Conservation (phyloP, 1,140 invertebrate species). For the Drosophila kikkawai region DNA sequence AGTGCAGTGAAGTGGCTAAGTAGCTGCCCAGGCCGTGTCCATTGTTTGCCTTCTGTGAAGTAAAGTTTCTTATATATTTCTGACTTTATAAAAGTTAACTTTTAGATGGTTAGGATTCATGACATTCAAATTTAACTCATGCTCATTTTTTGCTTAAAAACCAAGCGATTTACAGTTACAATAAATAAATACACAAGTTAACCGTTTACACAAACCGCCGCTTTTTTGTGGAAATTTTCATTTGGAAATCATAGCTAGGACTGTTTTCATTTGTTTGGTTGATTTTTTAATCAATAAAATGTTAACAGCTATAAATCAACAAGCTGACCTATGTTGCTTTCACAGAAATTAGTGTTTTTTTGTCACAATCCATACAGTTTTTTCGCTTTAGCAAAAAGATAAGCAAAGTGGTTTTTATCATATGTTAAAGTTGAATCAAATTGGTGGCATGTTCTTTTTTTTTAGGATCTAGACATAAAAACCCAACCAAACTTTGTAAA, state of each 20-base stretch:
- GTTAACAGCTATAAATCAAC: conserved; percentile 45
- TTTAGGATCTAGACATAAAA: background rate
- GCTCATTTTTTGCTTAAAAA: background rate
- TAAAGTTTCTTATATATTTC: conserved; percentile 28
- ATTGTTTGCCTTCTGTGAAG: conserved; percentile 61
- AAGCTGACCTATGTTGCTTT: conserved; percentile 17
- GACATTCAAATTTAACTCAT: background rate
- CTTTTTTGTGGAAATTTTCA: conserved; percentile 6
- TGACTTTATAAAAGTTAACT: conserved; percentile 19
- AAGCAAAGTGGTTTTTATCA: conserved; percentile 14
- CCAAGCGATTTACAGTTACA: background rate
- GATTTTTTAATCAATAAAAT: conserved; percentile 44
- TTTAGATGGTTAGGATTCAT: background rate
- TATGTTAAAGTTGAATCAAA: conserved; percentile 8
- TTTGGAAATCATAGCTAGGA: conserved; percentile 27
- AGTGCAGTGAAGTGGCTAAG: conserved; percentile 62
- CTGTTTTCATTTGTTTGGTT: conserved; percentile 24
- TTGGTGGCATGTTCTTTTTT: background rate
- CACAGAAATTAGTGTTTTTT: conserved; percentile 23
- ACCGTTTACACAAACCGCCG: background rate
- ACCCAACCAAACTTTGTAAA: background rate
- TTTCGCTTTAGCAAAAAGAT: conserved; percentile 9
- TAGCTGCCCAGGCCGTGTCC: conserved; percentile 34
- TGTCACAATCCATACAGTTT: conserved; percentile 1
- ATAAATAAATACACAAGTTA: conserved; percentile 8